Base-by-base conservation (phyloP, 1,140 invertebrate genomes). In the Ceratosolen solmsi region DNA sequence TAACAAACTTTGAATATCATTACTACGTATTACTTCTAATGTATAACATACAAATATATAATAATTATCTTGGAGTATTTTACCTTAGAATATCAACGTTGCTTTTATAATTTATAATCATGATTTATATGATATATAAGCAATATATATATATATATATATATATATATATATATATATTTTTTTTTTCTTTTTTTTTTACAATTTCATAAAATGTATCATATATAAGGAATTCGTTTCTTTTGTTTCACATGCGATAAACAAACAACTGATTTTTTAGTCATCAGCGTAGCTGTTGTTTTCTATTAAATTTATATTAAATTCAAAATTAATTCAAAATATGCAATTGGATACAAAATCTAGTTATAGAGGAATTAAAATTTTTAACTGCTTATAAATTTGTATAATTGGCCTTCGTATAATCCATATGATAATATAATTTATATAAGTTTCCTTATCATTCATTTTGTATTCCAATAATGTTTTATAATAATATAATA, bases 251-350 rank as follows among this genome's bases (percentile, higher is more conserved):
- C 38, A 7, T 30, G 49, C 36, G 38, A 72, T 13, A 3, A 22
- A 65, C 65, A 13, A 74, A 75, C 15, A 60, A 76, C 46, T 76
- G 63, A 82, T 60, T 51, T 38, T 82, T 82, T 82, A 82, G 73
- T 76, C 63, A 82, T 41, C 63, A 82, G 60, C 70, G 38, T 22
- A 77, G 68, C 25, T n/a, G n/a, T n/a, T n/a, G n/a, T n/a, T n/a
- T n/a, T n/a, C n/a, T n/a, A n/a, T n/a, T n/a, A n/a, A n/a, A n/a
- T n/a, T n/a, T n/a, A n/a, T n/a, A n/a, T n/a, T n/a, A n/a, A n/a
- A n/a, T n/a, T n/a, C n/a, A n/a, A n/a, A n/a, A n/a, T n/a, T n/a
- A n/a, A n/a, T n/a, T n/a, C n/a, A n/a, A n/a, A n/a, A n/a, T n/a
- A n/a, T n/a, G n/a, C n/a, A n/a, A n/a, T n/a, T n/a, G n/a, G n/a